Conservation (phyloP, 1,140 invertebrate species). For the Saxidomus purpurata region DNA sequence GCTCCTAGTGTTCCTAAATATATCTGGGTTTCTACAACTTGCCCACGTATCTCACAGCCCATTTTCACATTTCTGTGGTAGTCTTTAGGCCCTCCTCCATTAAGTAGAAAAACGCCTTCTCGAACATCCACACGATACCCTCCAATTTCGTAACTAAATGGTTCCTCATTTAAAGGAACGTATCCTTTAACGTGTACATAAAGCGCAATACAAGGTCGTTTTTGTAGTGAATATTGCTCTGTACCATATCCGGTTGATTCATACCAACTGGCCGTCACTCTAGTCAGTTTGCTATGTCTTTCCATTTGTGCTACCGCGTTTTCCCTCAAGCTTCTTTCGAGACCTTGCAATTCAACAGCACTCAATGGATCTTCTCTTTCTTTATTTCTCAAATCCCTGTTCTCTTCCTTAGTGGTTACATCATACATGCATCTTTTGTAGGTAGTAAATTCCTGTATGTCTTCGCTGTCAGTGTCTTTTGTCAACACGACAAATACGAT, state of each 20-base stretch:
- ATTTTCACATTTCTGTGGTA: neutral
- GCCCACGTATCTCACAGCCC: neutral
- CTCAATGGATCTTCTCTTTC: neutral
- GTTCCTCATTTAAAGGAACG: neutral
- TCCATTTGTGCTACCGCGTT: neutral
- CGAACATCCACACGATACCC: neutral
- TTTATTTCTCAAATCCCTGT: neutral
- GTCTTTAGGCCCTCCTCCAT: neutral
- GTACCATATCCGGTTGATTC: neutral
- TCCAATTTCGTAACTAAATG: neutral
- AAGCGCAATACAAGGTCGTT: neutral
- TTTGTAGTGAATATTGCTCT: neutral
- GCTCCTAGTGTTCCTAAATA: neutral
- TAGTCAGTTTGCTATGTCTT: neutral
- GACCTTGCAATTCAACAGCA: neutral
- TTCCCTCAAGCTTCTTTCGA: neutral
- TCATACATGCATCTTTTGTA: neutral
- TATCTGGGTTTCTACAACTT: neutral
- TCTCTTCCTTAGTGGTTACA: neutral
- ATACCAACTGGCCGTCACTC: neutral
- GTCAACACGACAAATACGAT: neutral
- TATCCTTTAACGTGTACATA: slow-evolving; percentile 3
- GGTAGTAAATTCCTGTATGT: neutral
- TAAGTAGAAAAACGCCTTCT: neutral
- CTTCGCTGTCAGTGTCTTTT: neutral